These are phyloP conservation scores for Ptilorrhoa leucosticta DNA, from an alignment of 2,113 vertebrate genomes.

Conservation along the genomic window DNA sequence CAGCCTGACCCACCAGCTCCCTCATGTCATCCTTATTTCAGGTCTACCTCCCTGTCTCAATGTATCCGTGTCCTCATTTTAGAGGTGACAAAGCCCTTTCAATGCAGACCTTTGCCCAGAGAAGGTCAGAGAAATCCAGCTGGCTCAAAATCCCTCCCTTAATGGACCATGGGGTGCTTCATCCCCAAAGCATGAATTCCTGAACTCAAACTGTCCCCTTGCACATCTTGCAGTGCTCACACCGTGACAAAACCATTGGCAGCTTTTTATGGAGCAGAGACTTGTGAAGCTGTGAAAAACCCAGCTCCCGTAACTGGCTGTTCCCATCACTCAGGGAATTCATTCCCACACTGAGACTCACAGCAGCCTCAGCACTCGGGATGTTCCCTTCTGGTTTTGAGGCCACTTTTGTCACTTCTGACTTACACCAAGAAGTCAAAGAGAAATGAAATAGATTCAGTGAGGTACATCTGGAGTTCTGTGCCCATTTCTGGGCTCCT, in stretches of 20 bases:
- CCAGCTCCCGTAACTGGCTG: neutral
- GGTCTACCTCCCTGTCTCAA: neutral
- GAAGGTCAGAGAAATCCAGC: neutral
- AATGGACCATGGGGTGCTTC: neutral
- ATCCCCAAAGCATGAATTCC: neutral
- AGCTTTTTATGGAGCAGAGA: neutral
- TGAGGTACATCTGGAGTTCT: neutral
- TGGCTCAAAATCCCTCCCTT: neutral
- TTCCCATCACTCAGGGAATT: neutral
- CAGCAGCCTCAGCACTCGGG: neutral
- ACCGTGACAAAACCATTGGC: neutral
- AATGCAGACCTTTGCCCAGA: rapidly evolving
- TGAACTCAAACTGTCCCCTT: neutral
- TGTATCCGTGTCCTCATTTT: rapidly evolving
- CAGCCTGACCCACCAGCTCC: neutral
- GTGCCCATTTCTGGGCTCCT: neutral
- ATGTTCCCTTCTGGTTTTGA: neutral
- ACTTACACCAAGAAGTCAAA: neutral
- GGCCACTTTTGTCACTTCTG: neutral
- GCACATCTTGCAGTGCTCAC: neutral
- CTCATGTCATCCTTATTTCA: neutral
- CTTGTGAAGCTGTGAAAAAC: neutral
- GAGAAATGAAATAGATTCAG: neutral
- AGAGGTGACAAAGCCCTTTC: neutral
- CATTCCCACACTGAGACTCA: neutral